Evolutionary conservation across 1,140 invertebrate genomes (phyloP), one percentile per base, ranked within the genome.

Genomic region (Ephestia elutella): DNA sequence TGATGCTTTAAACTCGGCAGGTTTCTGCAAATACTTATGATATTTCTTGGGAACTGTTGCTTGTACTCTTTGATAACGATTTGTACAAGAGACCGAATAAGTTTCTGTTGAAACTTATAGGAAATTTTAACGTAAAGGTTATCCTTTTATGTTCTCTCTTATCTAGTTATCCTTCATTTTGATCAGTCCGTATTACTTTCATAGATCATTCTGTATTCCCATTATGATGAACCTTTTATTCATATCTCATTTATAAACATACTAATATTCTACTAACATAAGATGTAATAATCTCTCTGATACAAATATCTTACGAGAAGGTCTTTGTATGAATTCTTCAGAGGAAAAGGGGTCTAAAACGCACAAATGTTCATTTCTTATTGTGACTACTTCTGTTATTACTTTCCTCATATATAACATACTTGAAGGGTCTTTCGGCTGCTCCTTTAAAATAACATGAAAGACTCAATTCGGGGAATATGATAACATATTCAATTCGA

Each of bases 361-460:
- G 20, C 21, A n/a, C 18, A 72, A 72, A 70, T 60, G 72, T 72
- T 70, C 66, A 56, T 66, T 66, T 61, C 57, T 66, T 66, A 73
- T 72, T 65, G 62, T 61, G 59, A 66, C 65, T 62, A 69, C 68
- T 60, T 62, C 65, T 71, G 72, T 74, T 73, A 72, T 75, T 74
- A 73, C 65, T 61, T 60, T 25, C 21, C 48, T 54, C 54, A 49
- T 54, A 62, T 38, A 66, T 59, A 58, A 62, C 54, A 66, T 59
- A 67, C 63, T 51, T 64, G 57, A 56, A 61, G 25, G 19, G 13
- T 17, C 53, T 60, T 62, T 62, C 54, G 38, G 49, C 28, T 49
- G 62, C 67, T 74, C 65, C 60, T 69, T 65, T 75, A 72, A 75
- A 73, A 71, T 62, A 73, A 75, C 57, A 77, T 73, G 68, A 75